Base-by-base conservation (phyloP, 2,888 invertebrate genomes). In the Lordiphosa fenestrarum region DNA sequence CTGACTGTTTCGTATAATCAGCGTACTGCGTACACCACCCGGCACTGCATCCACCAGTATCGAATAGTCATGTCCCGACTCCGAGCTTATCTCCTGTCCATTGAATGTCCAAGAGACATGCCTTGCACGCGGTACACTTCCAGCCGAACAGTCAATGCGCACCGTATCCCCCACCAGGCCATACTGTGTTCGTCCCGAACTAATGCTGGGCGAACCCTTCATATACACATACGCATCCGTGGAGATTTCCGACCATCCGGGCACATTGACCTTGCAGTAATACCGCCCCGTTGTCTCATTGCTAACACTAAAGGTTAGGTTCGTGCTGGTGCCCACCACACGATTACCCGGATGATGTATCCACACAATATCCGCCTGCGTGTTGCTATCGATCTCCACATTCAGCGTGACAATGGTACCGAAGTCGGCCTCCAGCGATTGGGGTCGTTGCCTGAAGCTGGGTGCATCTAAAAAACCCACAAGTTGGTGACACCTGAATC, bases 331-430 rank as follows among this genome's bases (percentile, higher is more conserved):
- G 53, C 95, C 94, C 30, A 96, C 93, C 60, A 94, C 92, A 72
- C 91, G 90, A 55, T 94, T 94, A 30, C 94, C 94, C 66, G 95
- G 94, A 87, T 95, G 94, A 88, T 95, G 95, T 53, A 94, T 93
- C 98, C 98, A 98, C 7, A 94, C 93, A 73, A 98, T 94, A 81
- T 96, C 95, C 0, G 98, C 95, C 30, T 93, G 91, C 0, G 98
- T 98, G 86, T 97, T 97, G 13, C 97, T 96, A 84, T 97, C 96
- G 0, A 97, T 96, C 85, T 96, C 95, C 88, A 98, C 98, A 57
- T 92, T 93, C 35, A 98, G 90, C 2, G 95, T 94, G 5, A 96
- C 95, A 49, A 93, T 92, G 5, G 94, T 92, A 4, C 95, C 96
- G 13, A 94, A 90, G 86, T 96, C 96, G 0, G 95, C 95, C 88